Evolutionary conservation across 1,140 invertebrate species (phyloP).

Genomic region (Acromyrmex heyeri): DNA sequence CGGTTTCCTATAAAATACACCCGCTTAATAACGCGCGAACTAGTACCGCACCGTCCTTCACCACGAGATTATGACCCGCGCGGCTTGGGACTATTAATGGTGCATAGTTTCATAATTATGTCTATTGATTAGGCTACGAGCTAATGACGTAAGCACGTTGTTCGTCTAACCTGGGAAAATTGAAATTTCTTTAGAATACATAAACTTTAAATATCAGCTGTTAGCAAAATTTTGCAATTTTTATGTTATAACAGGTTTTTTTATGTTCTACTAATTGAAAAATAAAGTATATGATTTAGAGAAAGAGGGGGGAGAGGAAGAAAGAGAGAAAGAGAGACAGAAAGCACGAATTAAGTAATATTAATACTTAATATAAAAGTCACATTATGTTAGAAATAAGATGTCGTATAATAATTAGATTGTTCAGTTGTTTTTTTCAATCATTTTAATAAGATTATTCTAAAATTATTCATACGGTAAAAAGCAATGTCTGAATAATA

Average conservation of each 20-base stretch:
- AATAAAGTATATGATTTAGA: neutral
- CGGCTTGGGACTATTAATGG: constrained; percentile 70
- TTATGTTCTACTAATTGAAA: neutral
- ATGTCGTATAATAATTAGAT: neutral
- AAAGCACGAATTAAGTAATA: neutral
- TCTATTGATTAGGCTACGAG: constrained; percentile 72
- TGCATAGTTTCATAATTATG: constrained; percentile 78
- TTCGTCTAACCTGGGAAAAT: constrained; percentile 32
- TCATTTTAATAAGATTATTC: neutral
- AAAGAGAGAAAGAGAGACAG: neutral
- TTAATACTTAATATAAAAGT: neutral
- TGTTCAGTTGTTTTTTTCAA: constrained; percentile 1
- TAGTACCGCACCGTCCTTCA: constrained; percentile 65
- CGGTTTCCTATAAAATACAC: constrained; percentile 78
- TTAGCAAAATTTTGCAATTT: neutral
- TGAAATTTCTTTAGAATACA: constrained; percentile 22
- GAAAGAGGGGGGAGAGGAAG: neutral
- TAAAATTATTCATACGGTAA: constrained; percentile 3
- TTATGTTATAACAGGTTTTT: no score
- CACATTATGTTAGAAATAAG: constrained; percentile 1
- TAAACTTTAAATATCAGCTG: neutral
- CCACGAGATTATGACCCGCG: constrained; percentile 67
- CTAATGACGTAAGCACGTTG: constrained; percentile 67
- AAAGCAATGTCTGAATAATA: constrained; percentile 21
- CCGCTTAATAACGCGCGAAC: constrained; percentile 76